phyloP scores from a whole-genome alignment of 2,888 invertebrate genomes.

The Ligdia adustata region DNA sequence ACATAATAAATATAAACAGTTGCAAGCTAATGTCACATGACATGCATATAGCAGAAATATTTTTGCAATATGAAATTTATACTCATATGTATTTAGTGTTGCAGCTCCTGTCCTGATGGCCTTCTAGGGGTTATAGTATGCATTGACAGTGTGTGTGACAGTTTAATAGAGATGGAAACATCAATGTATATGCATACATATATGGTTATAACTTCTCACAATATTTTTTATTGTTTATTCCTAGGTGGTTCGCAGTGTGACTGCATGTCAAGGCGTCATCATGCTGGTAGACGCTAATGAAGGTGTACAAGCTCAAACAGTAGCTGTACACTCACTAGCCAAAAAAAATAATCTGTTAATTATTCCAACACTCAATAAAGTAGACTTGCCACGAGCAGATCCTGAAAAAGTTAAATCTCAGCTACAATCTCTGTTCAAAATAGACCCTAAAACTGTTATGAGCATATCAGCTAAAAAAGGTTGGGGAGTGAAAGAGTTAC shows the following conservation, averaged over 20 bases:
- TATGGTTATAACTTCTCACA: too few species aligned
- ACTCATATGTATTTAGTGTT: too few species aligned
- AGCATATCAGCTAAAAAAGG: conserved; percentile 97
- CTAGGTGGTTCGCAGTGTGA: conserved; percentile 92
- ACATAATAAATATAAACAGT: too few species aligned
- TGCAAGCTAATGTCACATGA: too few species aligned
- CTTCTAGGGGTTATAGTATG: too few species aligned
- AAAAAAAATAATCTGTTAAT: conserved; percentile 91
- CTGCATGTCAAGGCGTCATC: conserved; percentile 97
- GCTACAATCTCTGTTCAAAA: conserved; percentile 91
- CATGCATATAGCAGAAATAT: too few species aligned
- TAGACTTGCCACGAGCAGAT: conserved; percentile 95
- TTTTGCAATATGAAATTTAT: too few species aligned
- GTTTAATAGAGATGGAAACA: too few species aligned
- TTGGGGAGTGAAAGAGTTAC: conserved; percentile 89
- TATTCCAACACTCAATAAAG: conserved; percentile 98
- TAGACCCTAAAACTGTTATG: conserved; percentile 88
- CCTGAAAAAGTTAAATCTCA: conserved; percentile 93
- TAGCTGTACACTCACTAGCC: conserved; percentile 97
- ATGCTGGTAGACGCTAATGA: conserved; percentile 98
- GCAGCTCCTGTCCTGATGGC: too few species aligned
- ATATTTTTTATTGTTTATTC: conserved; percentile 16
- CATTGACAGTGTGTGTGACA: too few species aligned
- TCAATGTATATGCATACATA: too few species aligned
- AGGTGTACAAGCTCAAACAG: conserved; percentile 98